phyloP scores from a whole-genome alignment of 2,888 invertebrate genomes.

The Sarcophaga rosellei region DNA sequence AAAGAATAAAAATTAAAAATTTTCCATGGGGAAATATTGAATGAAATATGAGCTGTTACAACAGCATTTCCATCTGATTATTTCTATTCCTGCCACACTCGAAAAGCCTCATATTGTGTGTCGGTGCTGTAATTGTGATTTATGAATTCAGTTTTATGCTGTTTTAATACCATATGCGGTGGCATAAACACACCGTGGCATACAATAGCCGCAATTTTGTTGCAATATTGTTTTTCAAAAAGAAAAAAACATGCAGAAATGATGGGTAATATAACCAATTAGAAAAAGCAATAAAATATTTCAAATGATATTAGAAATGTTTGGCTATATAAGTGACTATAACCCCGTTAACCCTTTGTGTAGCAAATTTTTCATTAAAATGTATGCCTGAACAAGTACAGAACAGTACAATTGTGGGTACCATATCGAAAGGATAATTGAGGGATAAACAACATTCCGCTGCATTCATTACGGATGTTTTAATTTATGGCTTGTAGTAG shows the following conservation, averaged over 20 bases:
- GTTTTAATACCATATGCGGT: constrained; percentile 42
- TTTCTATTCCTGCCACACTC: constrained; percentile 34
- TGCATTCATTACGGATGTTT: too few species aligned
- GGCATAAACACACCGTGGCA: not conserved
- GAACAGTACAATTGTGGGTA: too few species aligned
- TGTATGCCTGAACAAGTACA: too few species aligned
- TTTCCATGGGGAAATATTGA: not conserved
- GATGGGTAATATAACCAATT: not conserved
- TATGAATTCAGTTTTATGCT: constrained; percentile 38
- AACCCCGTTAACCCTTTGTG: too few species aligned
- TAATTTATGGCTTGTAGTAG: too few species aligned
- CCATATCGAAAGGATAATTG: too few species aligned
- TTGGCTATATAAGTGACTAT: too few species aligned
- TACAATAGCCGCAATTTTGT: not conserved
- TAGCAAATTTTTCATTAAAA: too few species aligned
- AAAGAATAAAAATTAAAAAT: not conserved
- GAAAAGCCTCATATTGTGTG: constrained; percentile 40
- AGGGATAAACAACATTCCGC: too few species aligned
- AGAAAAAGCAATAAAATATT: too few species aligned
- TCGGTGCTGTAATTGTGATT: constrained; percentile 48
- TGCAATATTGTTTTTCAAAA: not conserved
- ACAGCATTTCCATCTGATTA: not conserved
- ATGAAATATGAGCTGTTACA: not conserved
- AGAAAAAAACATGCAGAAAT: too few species aligned
- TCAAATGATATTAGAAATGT: too few species aligned